Evolutionary conservation across 2,113 vertebrate genomes (phyloP).

Genomic region (Craseonycteris thonglongyai): DNA sequence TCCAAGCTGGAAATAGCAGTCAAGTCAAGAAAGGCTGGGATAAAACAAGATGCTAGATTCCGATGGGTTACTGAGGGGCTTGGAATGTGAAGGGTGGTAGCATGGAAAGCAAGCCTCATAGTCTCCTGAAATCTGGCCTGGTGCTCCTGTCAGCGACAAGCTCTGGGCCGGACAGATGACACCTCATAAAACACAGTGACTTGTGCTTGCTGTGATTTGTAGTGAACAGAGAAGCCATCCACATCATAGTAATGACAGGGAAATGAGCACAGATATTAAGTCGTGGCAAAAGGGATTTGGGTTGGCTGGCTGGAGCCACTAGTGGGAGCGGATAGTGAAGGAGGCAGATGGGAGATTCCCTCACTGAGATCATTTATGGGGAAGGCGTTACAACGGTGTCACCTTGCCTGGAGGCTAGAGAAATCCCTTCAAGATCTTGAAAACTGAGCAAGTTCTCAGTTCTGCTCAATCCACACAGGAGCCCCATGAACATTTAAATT

Average conservation of each 20-base stretch:
- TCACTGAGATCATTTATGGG: neutral
- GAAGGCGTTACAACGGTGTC: neutral
- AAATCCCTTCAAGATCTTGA: neutral
- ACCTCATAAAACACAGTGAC: neutral
- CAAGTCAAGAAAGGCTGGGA: neutral
- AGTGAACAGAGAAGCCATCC: neutral
- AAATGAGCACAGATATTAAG: neutral
- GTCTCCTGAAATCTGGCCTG: neutral
- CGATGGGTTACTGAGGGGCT: neutral
- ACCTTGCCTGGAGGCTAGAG: neutral
- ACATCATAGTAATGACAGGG: neutral
- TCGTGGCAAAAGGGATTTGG: neutral
- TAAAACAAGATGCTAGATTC: neutral
- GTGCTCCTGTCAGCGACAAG: neutral
- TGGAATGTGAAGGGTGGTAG: neutral
- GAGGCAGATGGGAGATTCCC: neutral
- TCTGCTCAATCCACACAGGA: neutral
- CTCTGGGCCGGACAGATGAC: neutral
- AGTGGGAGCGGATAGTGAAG: no score
- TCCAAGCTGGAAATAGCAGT: neutral
- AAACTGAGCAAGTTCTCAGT: neutral
- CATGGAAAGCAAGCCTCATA: neutral
- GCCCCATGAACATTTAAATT: neutral
- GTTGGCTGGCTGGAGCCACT: no score
- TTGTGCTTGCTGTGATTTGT: neutral